Conservation (phyloP, 2,888 invertebrate species). For the Tetragonula carbonaria region DNA sequence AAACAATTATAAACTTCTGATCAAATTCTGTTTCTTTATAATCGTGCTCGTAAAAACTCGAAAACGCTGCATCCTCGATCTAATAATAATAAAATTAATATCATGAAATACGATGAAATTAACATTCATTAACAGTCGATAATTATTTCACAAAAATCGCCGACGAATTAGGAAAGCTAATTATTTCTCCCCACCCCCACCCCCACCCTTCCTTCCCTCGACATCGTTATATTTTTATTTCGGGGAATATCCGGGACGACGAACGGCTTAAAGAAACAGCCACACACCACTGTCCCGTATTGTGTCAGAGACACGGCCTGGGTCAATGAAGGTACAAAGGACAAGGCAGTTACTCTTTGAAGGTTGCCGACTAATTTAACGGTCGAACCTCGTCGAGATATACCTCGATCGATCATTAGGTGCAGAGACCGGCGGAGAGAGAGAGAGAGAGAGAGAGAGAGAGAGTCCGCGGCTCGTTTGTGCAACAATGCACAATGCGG, state of each 20-base stretch:
- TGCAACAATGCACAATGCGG: constrained; percentile 42
- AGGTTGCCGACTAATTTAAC: constrained; percentile 69
- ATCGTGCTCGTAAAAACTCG: too few species aligned
- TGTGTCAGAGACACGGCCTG: constrained; percentile 29
- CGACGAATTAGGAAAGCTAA: neutral
- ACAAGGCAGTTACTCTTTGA: constrained; percentile 66
- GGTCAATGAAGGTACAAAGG: constrained; percentile 59
- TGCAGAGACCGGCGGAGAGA: constrained; percentile 18
- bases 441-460: too few species aligned
- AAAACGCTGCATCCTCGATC: too few species aligned
- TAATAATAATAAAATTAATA: too few species aligned
- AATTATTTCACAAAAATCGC: neutral
- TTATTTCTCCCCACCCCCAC: too few species aligned
- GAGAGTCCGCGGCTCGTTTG: constrained; percentile 39
- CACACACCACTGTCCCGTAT: constrained; percentile 1
- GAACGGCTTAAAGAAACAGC: constrained; percentile 5
- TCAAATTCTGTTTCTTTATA: too few species aligned
- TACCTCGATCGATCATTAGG: constrained; percentile 65
- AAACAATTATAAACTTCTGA: too few species aligned
- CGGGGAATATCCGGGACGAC: neutral
- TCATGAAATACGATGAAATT: too few species aligned
- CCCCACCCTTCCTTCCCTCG: too few species aligned
- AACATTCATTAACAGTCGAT: neutral
- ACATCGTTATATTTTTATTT: constrained; percentile 16
- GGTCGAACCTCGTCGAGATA: constrained; percentile 56